A percentile compares a stretch with the other conserved stretches of the same genome.
phyloP scores from a whole-genome alignment of 2,797 vertebrate genomes.

The Melanogrammus aeglefinus region DNA sequence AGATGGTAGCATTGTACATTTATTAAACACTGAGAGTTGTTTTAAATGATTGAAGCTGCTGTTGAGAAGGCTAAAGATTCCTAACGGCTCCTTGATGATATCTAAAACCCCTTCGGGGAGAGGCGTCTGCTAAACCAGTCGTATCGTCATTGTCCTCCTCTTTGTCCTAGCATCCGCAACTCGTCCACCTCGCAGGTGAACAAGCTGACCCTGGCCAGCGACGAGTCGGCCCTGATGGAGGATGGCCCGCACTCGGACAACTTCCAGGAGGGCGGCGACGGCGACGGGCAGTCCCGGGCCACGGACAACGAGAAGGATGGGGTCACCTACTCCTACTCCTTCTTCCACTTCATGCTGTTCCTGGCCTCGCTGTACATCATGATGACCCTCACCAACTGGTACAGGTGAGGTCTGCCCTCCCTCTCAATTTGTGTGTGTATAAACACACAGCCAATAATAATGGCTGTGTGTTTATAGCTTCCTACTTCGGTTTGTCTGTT shows the following conservation, averaged over 20 bases:
- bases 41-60: too few species aligned
- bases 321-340: slow-evolving; percentile 96
- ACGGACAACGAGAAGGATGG: slow-evolving; percentile 94
- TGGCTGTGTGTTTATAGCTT: not conserved
- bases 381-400: slow-evolving; percentile 99
- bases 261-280: slow-evolving; percentile 71
- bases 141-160: not conserved
- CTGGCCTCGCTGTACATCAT: slow-evolving; percentile 97
- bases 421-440: too few species aligned
- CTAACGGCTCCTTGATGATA: not conserved
- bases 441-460: too few species aligned
- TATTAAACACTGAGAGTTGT: not conserved
- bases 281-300: slow-evolving; percentile 74
- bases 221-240: slow-evolving; percentile 94
- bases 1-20: not conserved
- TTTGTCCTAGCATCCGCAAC: slow-evolving; percentile 83
- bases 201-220: slow-evolving; percentile 92
- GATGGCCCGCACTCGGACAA: slow-evolving; percentile 81
- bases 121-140: not conserved
- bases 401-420: slow-evolving; percentile 49
- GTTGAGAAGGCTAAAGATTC: too few species aligned
- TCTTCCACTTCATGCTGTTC: slow-evolving; percentile 99
- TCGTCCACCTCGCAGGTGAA: slow-evolving; percentile 94
- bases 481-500: too few species aligned
- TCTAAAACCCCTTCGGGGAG: not conserved